Percentiles rank a stretch among this genome's conserved stretches.
Evolutionary conservation across 2,888 invertebrate species (phyloP).

Genomic region (Orthosia cruda): DNA sequence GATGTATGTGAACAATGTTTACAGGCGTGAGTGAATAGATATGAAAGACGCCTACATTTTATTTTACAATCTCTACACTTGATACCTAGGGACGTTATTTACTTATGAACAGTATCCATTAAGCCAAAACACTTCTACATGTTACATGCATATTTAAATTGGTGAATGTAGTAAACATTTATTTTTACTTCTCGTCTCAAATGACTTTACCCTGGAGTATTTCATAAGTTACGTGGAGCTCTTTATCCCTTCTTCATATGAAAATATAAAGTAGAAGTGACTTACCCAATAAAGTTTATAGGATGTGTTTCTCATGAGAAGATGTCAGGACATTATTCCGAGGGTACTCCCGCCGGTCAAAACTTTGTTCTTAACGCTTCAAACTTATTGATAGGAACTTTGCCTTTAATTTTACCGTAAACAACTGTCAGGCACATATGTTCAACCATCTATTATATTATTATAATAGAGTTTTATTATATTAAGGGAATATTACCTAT

Average conservation of each 20-base stretch:
- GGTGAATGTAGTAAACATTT: constrained; percentile 30
- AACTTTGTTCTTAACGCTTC: constrained; percentile 81
- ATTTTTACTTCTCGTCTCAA: constrained; percentile 48
- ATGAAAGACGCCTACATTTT: constrained; percentile 5
- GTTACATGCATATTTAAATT: constrained; percentile 52
- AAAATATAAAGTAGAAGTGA: constrained; percentile 67
- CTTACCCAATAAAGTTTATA: constrained; percentile 73
- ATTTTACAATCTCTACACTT: constrained; percentile 6
- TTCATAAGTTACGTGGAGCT: constrained; percentile 44
- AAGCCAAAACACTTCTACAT: constrained; percentile 1
- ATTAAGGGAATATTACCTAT: too few relatives aligned
- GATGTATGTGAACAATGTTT: constrained; percentile 18
- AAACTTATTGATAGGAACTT: constrained; percentile 80
- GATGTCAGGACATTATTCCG: constrained; percentile 77
- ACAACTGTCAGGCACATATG: constrained; percentile 61
- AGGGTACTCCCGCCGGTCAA: constrained; percentile 79
- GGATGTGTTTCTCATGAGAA: constrained; percentile 74
- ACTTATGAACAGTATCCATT: background rate
- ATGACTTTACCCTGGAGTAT: constrained; percentile 46
- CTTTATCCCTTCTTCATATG: constrained; percentile 62
- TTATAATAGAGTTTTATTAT: background rate
- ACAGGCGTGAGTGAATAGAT: constrained; percentile 24
- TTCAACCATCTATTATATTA: constrained; percentile 37
- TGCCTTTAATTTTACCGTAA: constrained; percentile 68
- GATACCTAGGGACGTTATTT: background rate